Evolutionary conservation across 2,888 invertebrate genomes (phyloP).

Genomic region (Dolichomitus sp.): DNA sequence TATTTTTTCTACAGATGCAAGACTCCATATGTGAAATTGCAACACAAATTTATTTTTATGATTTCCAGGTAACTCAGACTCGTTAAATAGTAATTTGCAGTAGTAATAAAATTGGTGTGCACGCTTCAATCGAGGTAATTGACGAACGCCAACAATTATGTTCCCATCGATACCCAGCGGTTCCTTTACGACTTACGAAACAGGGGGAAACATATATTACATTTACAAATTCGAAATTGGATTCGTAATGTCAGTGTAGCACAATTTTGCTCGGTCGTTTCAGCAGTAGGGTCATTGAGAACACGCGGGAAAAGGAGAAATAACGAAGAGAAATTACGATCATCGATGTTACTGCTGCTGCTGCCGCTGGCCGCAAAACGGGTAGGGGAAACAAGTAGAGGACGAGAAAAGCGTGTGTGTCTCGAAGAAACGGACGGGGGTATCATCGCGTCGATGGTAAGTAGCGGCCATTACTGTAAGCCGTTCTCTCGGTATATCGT

Average conservation of each 20-base stretch:
- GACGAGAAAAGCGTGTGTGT: slow-evolving; percentile 40
- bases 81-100: background rate
- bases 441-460: slow-evolving; percentile 72
- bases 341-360: slow-evolving; percentile 40
- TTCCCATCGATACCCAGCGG: background rate
- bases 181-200: background rate
- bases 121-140: background rate
- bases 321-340: slow-evolving; percentile 31
- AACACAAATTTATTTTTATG: no score
- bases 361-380: slow-evolving; percentile 9
- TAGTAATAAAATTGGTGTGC: background rate
- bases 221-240: slow-evolving; percentile 17
- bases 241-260: background rate
- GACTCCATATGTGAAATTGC: no score
- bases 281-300: slow-evolving; percentile 12
- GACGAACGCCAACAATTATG: background rate
- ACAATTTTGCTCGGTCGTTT: slow-evolving; percentile 5
- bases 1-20: no score
- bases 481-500: slow-evolving; percentile 73
- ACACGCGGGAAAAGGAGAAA: slow-evolving; percentile 13
- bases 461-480: slow-evolving; percentile 80
- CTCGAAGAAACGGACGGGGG: slow-evolving; percentile 45
- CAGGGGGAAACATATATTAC: slow-evolving; percentile 5
- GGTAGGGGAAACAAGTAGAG: slow-evolving; percentile 47
- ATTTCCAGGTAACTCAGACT: background rate